Percentiles rank a stretch among this genome's conserved stretches.
These are phyloP conservation scores for Neodon shergylaensis DNA, from an alignment of 2,113 vertebrate genomes.

Conservation along the genomic window DNA sequence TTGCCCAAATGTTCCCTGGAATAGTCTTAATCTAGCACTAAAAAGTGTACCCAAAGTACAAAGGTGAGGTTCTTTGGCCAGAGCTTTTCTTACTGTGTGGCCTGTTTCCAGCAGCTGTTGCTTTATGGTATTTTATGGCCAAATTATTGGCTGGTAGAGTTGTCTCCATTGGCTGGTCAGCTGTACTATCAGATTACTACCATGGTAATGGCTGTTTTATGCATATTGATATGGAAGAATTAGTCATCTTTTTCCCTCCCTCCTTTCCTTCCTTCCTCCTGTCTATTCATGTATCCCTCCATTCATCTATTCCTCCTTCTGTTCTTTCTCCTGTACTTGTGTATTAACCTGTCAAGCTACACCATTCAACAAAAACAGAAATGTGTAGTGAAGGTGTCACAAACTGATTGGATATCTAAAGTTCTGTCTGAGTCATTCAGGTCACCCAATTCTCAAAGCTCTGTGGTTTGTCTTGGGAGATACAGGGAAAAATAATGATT, in stretches of 20 bases:
- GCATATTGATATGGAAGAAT: conserved; percentile 16
- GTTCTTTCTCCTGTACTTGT: neutral
- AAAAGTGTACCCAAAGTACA: conserved; percentile 9
- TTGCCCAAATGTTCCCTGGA: neutral
- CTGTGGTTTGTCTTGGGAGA: neutral
- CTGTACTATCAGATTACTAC: neutral
- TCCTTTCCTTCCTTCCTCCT: neutral
- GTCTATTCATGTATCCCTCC: neutral
- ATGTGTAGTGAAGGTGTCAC: conserved; percentile 2
- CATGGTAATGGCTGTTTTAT: neutral
- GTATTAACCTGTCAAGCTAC: neutral
- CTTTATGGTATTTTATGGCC: conserved; percentile 50
- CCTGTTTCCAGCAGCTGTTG: conserved; percentile 51
- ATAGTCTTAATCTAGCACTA: neutral
- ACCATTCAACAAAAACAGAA: neutral
- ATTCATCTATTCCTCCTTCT: neutral
- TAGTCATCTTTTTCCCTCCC: neutral
- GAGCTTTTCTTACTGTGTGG: neutral
- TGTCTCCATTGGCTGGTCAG: conserved; percentile 23
- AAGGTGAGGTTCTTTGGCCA: neutral
- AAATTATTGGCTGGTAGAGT: conserved; percentile 19
- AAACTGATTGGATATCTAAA: neutral
- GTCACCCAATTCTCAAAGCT: neutral
- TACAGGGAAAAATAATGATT: neutral
- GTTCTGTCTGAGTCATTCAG: conserved; percentile 17